Conservation (phyloP, 1,140 invertebrate species). For the Zaprionus taronus region DNA sequence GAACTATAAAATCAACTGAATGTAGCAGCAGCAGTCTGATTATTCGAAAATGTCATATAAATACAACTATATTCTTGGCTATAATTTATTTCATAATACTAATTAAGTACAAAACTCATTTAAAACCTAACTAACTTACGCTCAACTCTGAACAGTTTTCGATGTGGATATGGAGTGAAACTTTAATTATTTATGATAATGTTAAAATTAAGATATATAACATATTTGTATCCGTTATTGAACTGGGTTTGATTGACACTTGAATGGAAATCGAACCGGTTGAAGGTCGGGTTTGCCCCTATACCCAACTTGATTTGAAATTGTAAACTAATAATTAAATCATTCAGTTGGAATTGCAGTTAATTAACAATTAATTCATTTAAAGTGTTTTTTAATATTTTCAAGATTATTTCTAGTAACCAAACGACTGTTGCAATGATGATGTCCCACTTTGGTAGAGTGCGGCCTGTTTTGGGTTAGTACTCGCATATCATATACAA, state of each 20-base stretch:
- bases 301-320: neutral
- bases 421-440: neutral
- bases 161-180: neutral
- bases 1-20: constrained; percentile 21
- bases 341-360: neutral
- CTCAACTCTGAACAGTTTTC: neutral
- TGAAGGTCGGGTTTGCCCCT: neutral
- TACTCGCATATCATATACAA: constrained; percentile 68
- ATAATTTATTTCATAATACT: too few species aligned
- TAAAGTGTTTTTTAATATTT: neutral
- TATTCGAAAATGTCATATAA: neutral
- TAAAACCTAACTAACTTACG: neutral
- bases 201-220: neutral
- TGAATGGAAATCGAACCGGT: neutral
- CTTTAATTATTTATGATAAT: neutral
- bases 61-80: neutral
- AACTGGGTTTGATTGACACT: neutral
- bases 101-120: neutral
- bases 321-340: neutral
- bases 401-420: neutral
- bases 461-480: constrained; percentile 52
- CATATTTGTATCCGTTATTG: neutral
- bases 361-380: neutral
- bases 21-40: too few species aligned
- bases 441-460: constrained; percentile 19